These are phyloP conservation scores for Elgaria multicarinata DNA, from an alignment of 2,113 vertebrate genomes.

Conservation along the genomic window DNA sequence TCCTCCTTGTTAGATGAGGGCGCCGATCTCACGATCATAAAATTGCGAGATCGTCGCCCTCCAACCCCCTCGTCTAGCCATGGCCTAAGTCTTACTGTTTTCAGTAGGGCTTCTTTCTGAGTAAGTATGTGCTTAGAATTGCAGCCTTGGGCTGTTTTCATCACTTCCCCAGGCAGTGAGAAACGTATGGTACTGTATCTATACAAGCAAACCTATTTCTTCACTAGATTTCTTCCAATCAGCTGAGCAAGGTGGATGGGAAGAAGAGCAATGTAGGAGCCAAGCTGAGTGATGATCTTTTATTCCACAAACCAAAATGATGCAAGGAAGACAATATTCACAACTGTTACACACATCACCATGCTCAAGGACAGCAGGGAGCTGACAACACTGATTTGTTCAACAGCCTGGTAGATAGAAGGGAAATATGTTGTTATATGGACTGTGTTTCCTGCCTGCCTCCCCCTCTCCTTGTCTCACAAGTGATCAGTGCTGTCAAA, in stretches of 20 bases:
- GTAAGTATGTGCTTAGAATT: background rate
- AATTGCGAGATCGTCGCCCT: too few species aligned
- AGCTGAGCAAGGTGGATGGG: background rate
- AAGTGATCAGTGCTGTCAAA: background rate
- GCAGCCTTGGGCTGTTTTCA: background rate
- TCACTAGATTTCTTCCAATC: background rate
- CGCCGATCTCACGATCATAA: too few species aligned
- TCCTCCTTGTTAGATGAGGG: too few species aligned
- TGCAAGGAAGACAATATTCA: background rate
- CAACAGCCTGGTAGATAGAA: background rate
- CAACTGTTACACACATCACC: too few species aligned
- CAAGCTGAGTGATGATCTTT: background rate
- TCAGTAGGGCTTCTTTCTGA: background rate
- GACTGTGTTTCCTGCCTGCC: background rate
- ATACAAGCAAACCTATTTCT: background rate
- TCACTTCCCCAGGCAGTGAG: background rate
- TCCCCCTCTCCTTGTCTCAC: background rate
- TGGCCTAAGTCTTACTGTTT: background rate
- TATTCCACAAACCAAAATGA: background rate
- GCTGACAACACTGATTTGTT: background rate
- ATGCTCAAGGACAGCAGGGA: background rate
- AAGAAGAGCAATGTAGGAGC: background rate
- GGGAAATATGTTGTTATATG: background rate
- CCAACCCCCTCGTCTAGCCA: too few species aligned
- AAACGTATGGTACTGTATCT: background rate